These are phyloP conservation scores for Trichogramma evanescens DNA, from an alignment of 2,888 invertebrate species.

Conservation along the genomic window DNA sequence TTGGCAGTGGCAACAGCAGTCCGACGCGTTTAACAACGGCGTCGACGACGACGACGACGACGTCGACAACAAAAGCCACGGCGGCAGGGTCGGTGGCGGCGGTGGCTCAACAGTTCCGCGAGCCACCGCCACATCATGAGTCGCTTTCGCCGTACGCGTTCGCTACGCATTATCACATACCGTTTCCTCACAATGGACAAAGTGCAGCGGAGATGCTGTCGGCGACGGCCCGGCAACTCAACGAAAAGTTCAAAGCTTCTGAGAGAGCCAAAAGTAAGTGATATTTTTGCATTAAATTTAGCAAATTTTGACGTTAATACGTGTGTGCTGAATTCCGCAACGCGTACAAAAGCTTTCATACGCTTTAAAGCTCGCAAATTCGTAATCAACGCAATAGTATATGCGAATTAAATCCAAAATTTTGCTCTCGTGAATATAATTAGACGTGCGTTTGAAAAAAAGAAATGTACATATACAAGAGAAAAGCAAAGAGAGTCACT, in stretches of 20 bases:
- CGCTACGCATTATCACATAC: constrained; percentile 25
- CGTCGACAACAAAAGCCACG: not conserved
- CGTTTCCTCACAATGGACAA: constrained; percentile 28
- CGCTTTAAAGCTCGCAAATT: no score
- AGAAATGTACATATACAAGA: no score
- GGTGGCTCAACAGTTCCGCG: constrained; percentile 24
- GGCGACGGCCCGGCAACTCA: constrained; percentile 18
- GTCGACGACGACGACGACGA: not conserved
- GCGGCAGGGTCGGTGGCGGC: not conserved
- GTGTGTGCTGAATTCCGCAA: no score
- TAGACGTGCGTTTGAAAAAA: no score
- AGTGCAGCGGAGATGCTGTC: constrained; percentile 2
- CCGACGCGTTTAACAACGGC: not conserved
- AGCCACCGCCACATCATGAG: constrained; percentile 29
- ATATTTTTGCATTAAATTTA: no score
- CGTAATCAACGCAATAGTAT: no score
- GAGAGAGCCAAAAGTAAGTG: no score
- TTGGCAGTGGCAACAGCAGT: not conserved
- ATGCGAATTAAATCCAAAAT: no score
- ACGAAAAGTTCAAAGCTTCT: not conserved
- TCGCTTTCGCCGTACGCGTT: constrained; percentile 27
- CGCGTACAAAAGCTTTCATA: no score
- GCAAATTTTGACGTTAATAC: no score
- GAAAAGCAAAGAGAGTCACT: no score
- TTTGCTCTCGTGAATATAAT: no score